These are phyloP conservation scores for Botia kubotai DNA, from an alignment of 2,797 vertebrate species.

Conservation along the genomic window DNA sequence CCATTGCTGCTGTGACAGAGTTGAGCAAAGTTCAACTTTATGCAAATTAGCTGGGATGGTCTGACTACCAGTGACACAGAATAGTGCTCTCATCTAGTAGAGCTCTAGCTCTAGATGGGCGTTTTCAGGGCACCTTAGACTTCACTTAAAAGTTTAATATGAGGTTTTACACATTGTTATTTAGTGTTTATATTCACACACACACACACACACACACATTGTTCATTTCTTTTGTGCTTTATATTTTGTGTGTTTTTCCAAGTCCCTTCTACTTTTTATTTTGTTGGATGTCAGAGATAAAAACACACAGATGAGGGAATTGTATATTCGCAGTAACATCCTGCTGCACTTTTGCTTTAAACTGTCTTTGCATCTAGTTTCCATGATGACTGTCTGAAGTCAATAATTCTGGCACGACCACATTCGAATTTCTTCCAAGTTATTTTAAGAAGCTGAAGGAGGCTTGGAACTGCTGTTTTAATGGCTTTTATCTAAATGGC, in stretches of 20 bases:
- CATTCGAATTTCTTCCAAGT: conserved; percentile 31
- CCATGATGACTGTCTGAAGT: conserved; percentile 9
- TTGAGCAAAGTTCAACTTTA: no score
- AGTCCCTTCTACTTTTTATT: neutral
- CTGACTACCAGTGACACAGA: no score
- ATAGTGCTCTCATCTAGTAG: no score
- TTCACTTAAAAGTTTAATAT: neutral
- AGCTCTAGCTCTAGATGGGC: neutral
- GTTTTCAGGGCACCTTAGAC: neutral
- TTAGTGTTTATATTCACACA: neutral
- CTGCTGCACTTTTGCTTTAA: neutral
- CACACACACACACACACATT: neutral
- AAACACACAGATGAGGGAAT: conserved; percentile 9
- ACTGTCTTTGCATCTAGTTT: conserved; percentile 19
- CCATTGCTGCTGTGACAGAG: neutral
- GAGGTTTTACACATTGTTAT: neutral
- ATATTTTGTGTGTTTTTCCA: neutral
- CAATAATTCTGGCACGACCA: conserved; percentile 12
- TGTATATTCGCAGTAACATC: conserved; percentile 5
- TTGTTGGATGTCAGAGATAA: neutral
- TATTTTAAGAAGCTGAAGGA: conserved; percentile 39
- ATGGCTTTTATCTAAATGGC: neutral
- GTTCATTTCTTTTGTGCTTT: neutral
- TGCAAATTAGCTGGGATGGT: no score
- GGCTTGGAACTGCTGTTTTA: conserved; percentile 30